A percentile compares a stretch with the other conserved stretches of the same genome.
Conservation (phyloP, 2,888 invertebrate genomes). For the Oligia strigilis region DNA sequence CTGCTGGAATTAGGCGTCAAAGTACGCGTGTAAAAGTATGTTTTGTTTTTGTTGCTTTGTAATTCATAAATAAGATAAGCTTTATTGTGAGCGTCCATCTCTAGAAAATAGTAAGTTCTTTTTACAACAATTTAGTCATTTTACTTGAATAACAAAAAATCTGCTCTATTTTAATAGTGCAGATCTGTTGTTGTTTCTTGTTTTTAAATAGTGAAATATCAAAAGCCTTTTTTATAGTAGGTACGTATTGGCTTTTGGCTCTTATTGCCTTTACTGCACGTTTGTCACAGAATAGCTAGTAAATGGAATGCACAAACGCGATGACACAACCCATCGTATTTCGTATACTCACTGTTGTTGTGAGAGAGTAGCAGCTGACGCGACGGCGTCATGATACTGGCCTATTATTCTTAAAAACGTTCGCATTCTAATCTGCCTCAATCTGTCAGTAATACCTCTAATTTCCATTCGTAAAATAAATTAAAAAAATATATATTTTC, state of each 20-base stretch:
- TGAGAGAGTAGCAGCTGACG: background rate
- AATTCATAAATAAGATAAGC: background rate
- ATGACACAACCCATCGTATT: background rate
- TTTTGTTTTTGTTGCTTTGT: background rate
- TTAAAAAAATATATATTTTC: background rate
- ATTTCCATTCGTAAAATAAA: background rate
- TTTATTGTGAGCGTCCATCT: background rate
- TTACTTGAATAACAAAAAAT: background rate
- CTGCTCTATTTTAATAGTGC: background rate
- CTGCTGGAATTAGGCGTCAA: background rate
- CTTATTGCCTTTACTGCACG: background rate
- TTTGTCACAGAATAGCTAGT: background rate
- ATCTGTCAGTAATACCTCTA: background rate
- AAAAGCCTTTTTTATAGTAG: background rate
- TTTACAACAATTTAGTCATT: background rate
- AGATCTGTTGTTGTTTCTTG: too few relatives aligned
- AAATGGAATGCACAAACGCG: background rate
- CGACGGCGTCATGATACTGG: background rate
- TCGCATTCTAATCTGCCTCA: background rate
- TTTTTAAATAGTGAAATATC: too few relatives aligned
- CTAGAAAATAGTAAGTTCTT: background rate
- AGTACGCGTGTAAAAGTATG: background rate
- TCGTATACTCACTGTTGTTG: background rate
- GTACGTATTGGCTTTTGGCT: background rate
- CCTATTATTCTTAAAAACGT: too few relatives aligned